Evolutionary conservation across 30 jellyfish, hydroid and myxozoan species (phyloP).

Genomic region (Pseudorhiza aurosa): DNA sequence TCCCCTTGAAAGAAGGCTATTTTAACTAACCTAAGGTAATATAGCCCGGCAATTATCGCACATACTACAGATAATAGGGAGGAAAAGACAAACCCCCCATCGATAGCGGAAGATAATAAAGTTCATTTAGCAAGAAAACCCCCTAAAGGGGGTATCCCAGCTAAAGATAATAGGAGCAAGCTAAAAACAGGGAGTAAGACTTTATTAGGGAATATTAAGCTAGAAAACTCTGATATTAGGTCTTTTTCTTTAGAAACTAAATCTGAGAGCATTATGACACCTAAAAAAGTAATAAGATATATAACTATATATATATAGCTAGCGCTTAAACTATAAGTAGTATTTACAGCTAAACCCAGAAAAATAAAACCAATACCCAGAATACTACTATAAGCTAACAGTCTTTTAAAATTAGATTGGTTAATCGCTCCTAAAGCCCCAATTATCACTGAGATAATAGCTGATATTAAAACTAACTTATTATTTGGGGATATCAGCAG

Average conservation of each 20-base stretch:
- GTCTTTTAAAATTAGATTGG: conserved; percentile 24
- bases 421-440: conserved; percentile 52
- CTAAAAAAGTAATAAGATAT: conserved; percentile 2
- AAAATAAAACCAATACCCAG: conserved; percentile 42
- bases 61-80: not conserved
- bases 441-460: not conserved
- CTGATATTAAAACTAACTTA: not conserved
- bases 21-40: conserved; percentile 43
- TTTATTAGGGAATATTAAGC: not conserved
- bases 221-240: conserved; percentile 5
- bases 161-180: conserved; percentile 17
- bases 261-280: not conserved
- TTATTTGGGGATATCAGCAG: not conserved
- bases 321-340: not conserved
- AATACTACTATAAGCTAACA: conserved; percentile 55
- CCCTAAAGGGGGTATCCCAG: conserved; percentile 58
- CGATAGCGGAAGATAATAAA: not conserved
- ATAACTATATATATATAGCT: conserved; percentile 7
- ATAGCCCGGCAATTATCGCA: conserved; percentile 41
- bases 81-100: not conserved
- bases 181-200: not conserved
- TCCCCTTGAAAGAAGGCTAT: conserved; percentile 5
- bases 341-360: not conserved
- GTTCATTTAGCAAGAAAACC: conserved; percentile 36
- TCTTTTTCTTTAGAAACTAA: not conserved